Evolutionary conservation across 2,797 vertebrate genomes (phyloP).

Genomic region (Tokudaia tokunoshimensis): DNA sequence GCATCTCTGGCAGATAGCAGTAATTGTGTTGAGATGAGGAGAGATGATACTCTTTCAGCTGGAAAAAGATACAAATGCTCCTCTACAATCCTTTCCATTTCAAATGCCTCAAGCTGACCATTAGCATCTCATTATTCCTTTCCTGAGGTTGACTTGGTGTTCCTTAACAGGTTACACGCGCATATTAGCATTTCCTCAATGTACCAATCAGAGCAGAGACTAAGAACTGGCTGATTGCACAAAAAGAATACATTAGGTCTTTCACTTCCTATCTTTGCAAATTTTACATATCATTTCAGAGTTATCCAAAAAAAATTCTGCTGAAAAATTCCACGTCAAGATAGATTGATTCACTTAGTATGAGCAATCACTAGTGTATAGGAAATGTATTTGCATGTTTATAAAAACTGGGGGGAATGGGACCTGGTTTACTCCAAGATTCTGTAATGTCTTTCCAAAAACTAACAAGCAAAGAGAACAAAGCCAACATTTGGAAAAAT

Average conservation of each 20-base stretch:
- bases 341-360: conserved; percentile 38
- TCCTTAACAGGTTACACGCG: conserved; percentile 32
- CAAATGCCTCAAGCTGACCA: conserved; percentile 23
- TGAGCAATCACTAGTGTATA: conserved; percentile 38
- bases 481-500: conserved; percentile 67
- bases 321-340: conserved; percentile 14
- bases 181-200: conserved; percentile 67
- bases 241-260: conserved; percentile 40
- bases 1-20: neutral
- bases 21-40: neutral
- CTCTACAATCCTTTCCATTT: neutral
- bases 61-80: neutral
- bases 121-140: conserved; percentile 37
- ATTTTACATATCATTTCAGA: conserved; percentile 50
- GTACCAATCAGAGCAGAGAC: conserved; percentile 45
- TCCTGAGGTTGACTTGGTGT: conserved; percentile 15
- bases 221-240: conserved; percentile 25
- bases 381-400: conserved; percentile 74
- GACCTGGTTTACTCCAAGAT: conserved; percentile 62
- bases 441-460: conserved; percentile 62
- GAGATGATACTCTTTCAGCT: neutral
- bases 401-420: conserved; percentile 67
- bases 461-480: conserved; percentile 48
- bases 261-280: conserved; percentile 37
- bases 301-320: conserved; percentile 14